Evolutionary conservation across 2,888 invertebrate species (phyloP).

Genomic region (Rhimphoctona megacephalus): DNA sequence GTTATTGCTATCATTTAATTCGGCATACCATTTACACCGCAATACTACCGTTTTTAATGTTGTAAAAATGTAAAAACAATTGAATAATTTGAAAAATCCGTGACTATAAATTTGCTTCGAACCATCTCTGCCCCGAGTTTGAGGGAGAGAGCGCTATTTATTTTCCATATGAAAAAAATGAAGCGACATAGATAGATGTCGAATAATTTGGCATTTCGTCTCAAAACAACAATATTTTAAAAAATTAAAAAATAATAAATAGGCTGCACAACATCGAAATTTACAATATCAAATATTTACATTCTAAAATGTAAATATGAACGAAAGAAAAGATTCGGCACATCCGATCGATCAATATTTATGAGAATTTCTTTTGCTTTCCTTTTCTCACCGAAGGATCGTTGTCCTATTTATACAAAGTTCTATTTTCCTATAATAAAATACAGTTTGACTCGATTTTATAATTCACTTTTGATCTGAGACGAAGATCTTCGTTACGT

Average conservation of each 20-base stretch:
- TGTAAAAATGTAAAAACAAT: not conserved
- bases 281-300: slow-evolving; percentile 45
- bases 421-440: slow-evolving; percentile 30
- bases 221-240: not conserved
- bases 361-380: slow-evolving; percentile 12
- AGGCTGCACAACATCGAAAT: slow-evolving; percentile 32
- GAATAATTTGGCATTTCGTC: slow-evolving; percentile 21
- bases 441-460: slow-evolving; percentile 22
- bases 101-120: not conserved
- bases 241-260: slow-evolving; percentile 15
- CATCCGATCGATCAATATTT: slow-evolving; percentile 11
- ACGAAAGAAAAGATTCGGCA: slow-evolving; percentile 22
- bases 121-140: slow-evolving; percentile 13
- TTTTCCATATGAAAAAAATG: not conserved
- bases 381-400: slow-evolving; percentile 23
- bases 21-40: not conserved
- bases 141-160: not conserved
- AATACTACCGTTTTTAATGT: not conserved
- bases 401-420: slow-evolving; percentile 9
- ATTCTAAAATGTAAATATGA: not conserved
- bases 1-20: not conserved
- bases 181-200: not conserved
- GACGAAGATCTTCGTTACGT: slow-evolving; percentile 7
- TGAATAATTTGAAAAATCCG: not conserved
- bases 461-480: not conserved